Conservation (phyloP, 35 echinoderm and acorn worm genomes). For the Ophioderma brevispina region DNA sequence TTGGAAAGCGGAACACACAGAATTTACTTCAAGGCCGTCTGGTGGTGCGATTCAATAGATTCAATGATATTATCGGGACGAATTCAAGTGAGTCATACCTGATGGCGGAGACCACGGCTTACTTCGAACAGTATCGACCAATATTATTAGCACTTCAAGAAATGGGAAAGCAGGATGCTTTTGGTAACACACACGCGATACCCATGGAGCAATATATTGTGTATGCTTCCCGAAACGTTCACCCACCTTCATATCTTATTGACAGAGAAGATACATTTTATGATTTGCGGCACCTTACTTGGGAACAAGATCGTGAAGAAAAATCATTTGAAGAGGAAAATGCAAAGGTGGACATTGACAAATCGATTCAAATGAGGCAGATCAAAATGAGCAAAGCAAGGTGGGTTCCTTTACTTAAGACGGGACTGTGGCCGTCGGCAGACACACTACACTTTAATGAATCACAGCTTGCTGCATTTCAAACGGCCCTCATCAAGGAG, state of each 20-base stretch:
- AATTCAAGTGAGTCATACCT: constrained; percentile 37
- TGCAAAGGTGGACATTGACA: neutral
- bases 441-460: constrained; percentile 55
- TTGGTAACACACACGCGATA: constrained; percentile 56
- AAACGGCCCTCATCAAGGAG: constrained; percentile 85
- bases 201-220: constrained; percentile 39
- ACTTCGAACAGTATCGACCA: constrained; percentile 94
- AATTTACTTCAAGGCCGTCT: constrained; percentile 68
- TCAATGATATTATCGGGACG: neutral
- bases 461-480: constrained; percentile 70
- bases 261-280: neutral
- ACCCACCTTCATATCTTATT: neutral
- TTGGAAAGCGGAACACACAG: constrained; percentile 73
- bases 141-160: constrained; percentile 73
- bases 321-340: neutral
- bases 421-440: constrained; percentile 45
- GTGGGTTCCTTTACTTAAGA: too few relatives aligned
- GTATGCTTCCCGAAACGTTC: constrained; percentile 26
- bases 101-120: constrained; percentile 94
- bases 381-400: too few relatives aligned
- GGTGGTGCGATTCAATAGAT: constrained; percentile 61
- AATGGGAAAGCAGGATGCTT: constrained; percentile 43
- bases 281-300: too few relatives aligned
- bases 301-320: neutral
- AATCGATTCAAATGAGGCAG: constrained; percentile 14